Evolutionary conservation across 2,113 vertebrate species (phyloP).

Genomic region (Argyrosomus japonicus): DNA sequence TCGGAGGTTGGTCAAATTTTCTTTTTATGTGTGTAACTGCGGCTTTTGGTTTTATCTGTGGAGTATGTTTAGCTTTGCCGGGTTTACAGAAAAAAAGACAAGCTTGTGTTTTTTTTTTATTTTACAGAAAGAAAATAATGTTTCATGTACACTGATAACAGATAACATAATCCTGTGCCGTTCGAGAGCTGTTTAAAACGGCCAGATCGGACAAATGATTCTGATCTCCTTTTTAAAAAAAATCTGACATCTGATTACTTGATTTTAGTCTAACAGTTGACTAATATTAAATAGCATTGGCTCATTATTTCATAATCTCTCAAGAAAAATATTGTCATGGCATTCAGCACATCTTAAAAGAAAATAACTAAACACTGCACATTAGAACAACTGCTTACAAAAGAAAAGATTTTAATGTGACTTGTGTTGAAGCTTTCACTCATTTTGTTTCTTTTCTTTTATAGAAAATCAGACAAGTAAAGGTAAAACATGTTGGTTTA

Average conservation of each 20-base stretch:
- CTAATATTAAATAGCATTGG: conserved; percentile 10
- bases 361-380: not conserved
- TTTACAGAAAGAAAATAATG: conserved; percentile 34
- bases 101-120: conserved; percentile 19
- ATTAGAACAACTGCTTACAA: conserved; percentile 5
- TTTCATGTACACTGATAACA: conserved; percentile 30
- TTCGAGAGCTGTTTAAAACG: conserved; percentile 11
- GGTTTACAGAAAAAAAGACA: conserved; percentile 8
- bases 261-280: conserved; percentile 30
- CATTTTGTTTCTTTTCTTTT: conserved; percentile 4
- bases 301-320: conserved; percentile 30
- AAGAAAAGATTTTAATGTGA: conserved; percentile 10
- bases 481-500: conserved; percentile 12
- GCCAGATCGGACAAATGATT: conserved; percentile 18
- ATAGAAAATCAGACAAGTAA: conserved; percentile 25
- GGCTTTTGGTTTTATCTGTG: conserved; percentile 61
- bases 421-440: conserved; percentile 3
- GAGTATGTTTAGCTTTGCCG: conserved; percentile 37
- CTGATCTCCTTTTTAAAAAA: conserved; percentile 9
- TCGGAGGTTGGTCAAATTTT: conserved; percentile 21
- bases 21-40: conserved; percentile 41
- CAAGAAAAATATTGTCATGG: not conserved
- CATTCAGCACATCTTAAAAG: not conserved
- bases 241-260: conserved; percentile 16
- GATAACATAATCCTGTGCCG: conserved; percentile 25